Percentiles rank a stretch among this genome's conserved stretches.
phyloP scores from a whole-genome alignment of 2,888 invertebrate genomes.

The Mimachlamys varia region DNA sequence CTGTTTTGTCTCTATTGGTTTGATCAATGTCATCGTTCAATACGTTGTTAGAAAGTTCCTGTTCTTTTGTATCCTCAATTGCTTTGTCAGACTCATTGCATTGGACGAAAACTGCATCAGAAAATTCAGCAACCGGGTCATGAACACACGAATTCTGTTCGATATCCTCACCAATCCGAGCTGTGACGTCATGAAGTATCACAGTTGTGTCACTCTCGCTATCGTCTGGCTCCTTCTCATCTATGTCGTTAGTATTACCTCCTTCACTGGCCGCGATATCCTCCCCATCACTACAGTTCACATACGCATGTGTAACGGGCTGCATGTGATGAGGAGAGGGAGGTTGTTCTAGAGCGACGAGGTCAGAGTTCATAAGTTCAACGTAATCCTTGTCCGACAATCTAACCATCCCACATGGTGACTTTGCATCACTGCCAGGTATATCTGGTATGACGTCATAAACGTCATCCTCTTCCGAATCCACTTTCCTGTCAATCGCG shows the following conservation, averaged over 20 bases:
- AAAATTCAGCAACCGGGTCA: background rate
- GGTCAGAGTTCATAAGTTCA: background rate
- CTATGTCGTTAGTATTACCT: background rate
- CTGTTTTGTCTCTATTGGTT: background rate
- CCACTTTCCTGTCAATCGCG: background rate
- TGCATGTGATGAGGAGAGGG: background rate
- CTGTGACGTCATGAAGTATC: background rate
- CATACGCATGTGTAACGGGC: background rate
- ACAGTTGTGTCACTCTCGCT: background rate
- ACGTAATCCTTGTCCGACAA: background rate
- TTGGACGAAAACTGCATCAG: background rate
- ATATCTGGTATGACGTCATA: conserved; percentile 23
- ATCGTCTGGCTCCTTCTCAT: background rate
- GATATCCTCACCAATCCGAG: background rate
- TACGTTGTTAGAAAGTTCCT: background rate
- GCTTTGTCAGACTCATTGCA: background rate
- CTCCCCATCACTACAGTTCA: background rate
- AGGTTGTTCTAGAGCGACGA: background rate
- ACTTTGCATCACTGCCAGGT: background rate
- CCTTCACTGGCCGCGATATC: background rate
- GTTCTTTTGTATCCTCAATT: background rate
- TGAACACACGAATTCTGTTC: too few relatives aligned
- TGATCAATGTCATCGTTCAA: background rate
- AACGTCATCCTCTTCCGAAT: background rate
- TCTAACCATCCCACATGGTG: background rate